These are phyloP conservation scores for Parazoanthus darwini DNA, from an alignment of 92 coral and sea anemone genomes.

Conservation along the genomic window DNA sequence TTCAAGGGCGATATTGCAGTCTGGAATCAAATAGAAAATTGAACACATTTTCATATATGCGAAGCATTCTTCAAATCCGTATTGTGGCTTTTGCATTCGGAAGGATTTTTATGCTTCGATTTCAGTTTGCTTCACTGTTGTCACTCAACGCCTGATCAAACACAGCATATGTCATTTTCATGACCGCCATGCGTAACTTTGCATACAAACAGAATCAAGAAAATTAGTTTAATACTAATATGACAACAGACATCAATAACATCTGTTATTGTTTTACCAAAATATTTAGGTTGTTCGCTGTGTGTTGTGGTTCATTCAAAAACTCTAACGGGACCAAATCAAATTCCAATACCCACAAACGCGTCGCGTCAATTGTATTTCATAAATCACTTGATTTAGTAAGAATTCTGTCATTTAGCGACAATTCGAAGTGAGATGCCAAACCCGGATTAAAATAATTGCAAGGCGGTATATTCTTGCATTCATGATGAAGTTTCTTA, in stretches of 20 bases:
- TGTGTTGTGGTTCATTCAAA: background rate
- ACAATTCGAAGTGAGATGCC: background rate
- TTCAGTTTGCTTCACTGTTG: background rate
- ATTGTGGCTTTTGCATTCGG: background rate
- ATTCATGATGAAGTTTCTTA: background rate
- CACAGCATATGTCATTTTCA: background rate
- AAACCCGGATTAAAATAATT: background rate
- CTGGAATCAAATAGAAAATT: background rate
- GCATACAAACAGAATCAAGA: slow-evolving; percentile 24
- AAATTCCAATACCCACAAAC: background rate
- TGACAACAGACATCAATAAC: slow-evolving; percentile 20
- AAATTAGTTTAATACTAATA: background rate
- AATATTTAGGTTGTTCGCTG: slow-evolving; percentile 18
- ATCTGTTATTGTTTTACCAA: background rate
- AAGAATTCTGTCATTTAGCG: background rate
- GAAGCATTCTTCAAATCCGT: background rate
- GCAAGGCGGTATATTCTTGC: too few relatives aligned
- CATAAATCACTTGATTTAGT: background rate
- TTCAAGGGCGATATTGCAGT: background rate
- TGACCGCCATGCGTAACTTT: background rate
- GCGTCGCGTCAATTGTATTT: background rate
- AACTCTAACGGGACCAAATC: background rate
- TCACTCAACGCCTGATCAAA: slow-evolving; percentile 18
- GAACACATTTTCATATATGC: background rate
- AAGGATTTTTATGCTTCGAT: background rate